Base-by-base conservation (phyloP, 2,888 invertebrate species). In the Tryphoninae sp. region DNA sequence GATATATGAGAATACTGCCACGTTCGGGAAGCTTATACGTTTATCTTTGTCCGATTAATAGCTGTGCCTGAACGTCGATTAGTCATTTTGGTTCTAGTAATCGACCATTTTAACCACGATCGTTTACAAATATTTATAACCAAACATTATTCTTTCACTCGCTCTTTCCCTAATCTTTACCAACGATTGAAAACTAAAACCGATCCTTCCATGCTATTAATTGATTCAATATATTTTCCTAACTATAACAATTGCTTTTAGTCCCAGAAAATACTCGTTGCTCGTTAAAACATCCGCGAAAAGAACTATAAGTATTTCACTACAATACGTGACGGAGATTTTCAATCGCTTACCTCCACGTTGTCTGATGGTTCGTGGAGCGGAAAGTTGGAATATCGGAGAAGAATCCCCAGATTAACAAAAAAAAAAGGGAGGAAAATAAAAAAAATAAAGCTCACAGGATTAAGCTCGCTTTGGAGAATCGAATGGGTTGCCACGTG, bases 311-410 rank as follows among this genome's bases (percentile, higher is more conserved):
- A 8, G 26, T 1, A 26, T 33, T 4, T 11, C 16, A 7, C 7
- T 6, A 26, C 33, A 9, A 58, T 22, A 58, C 9, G 2, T 58
- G 9, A 9, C 11, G 59, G n/a, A 13, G 11, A 73, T 23, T 73
- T 26, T 13, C 69, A 65, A 51, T 65, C 69, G 78, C 85, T 84
- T 81, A 85, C 83, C 83, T 84, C 82, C 83, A 83, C 85, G 83
- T 84, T 85, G 84, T 67, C 78, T 64, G 82, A 65, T 77, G 75
- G 51, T 62, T 80, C 64, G 68, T 68, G 58, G 58, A 75, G 53
- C 23, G 45, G 45, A 55, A 42, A 33, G 59, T 64, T 11, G 74
- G 55, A 75, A 69, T 59, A 64, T 22, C 58, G 58, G 69, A 51
- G 62, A 62, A 7, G 11, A 19, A 62, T 62, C 55, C 62, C 78